These are phyloP conservation scores for Oeneis ivallda DNA, from an alignment of 2,888 invertebrate genomes.

Conservation along the genomic window DNA sequence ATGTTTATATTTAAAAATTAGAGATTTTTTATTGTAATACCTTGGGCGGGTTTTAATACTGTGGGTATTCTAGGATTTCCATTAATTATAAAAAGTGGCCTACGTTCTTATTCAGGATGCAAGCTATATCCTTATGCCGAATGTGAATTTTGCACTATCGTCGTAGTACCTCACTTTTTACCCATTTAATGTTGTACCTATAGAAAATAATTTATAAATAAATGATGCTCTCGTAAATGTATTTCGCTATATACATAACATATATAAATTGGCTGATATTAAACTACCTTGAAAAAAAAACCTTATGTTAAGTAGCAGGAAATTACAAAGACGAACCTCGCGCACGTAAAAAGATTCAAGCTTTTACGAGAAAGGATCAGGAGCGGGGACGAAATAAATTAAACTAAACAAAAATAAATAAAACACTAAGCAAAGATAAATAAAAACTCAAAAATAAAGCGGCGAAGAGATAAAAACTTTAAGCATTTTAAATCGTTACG, in stretches of 20 bases:
- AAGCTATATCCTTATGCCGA: too few species aligned
- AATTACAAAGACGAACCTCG: slow-evolving; percentile 1
- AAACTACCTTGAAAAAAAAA: slow-evolving; percentile 2
- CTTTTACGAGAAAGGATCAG: slow-evolving; percentile 29
- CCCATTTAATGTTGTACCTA: too few species aligned
- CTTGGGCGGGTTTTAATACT: too few species aligned
- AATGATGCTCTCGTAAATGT: too few species aligned
- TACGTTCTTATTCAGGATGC: too few species aligned
- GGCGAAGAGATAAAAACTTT: slow-evolving; percentile 26
- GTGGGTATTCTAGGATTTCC: too few species aligned
- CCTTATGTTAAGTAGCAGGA: slow-evolving; percentile 1
- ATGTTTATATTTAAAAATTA: too few species aligned
- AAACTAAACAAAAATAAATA: slow-evolving; percentile 20
- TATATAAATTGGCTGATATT: neutral
- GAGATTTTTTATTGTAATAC: too few species aligned
- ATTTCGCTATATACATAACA: neutral
- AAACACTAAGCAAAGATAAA: slow-evolving; percentile 22
- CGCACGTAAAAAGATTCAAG: slow-evolving; percentile 26
- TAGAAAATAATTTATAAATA: too few species aligned
- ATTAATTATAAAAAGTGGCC: too few species aligned
- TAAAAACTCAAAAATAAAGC: slow-evolving; percentile 26
- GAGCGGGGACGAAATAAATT: slow-evolving; percentile 21
- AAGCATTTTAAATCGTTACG: slow-evolving; percentile 28
- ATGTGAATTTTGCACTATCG: too few species aligned
- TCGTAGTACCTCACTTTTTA: too few species aligned